Evolutionary conservation across 2,888 invertebrate genomes (phyloP).

Genomic region (Cephus spinipes): DNA sequence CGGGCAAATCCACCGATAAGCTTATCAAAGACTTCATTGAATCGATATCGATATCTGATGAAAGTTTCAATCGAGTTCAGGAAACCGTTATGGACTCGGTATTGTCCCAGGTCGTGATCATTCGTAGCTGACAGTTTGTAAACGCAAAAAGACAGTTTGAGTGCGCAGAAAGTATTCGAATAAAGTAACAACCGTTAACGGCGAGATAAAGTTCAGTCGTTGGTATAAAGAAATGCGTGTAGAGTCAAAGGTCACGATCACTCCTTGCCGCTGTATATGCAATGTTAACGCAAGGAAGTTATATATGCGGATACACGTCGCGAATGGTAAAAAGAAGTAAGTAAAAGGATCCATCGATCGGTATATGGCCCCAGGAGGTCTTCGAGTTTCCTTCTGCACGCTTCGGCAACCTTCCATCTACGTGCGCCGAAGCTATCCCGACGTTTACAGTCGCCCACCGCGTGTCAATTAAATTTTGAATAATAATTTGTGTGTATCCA

Average conservation of each 20-base stretch:
- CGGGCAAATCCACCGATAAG: not conserved
- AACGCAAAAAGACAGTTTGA: not conserved
- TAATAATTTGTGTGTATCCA: constrained; percentile 35
- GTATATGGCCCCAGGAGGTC: constrained; percentile 20
- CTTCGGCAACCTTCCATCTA: constrained; percentile 25
- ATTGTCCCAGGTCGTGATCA: not conserved
- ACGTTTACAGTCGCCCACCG: constrained; percentile 37
- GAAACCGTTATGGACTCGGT: not conserved
- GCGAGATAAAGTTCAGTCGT: not conserved
- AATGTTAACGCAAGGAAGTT: not conserved
- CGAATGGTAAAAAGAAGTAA: not conserved
- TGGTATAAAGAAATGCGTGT: not conserved
- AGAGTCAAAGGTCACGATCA: not conserved
- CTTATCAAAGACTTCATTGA: not conserved
- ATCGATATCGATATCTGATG: not conserved
- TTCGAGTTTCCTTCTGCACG: constrained; percentile 15
- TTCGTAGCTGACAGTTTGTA: not conserved
- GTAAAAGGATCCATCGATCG: constrained; percentile 2
- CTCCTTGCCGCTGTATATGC: not conserved
- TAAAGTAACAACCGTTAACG: not conserved
- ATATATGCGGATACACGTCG: not conserved
- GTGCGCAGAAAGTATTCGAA: not conserved
- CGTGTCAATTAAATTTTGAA: constrained; percentile 49
- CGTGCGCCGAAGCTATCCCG: constrained; percentile 11
- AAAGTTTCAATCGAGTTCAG: not conserved